phyloP scores from a whole-genome alignment of 2,888 invertebrate genomes.

The Aromia moschata region DNA sequence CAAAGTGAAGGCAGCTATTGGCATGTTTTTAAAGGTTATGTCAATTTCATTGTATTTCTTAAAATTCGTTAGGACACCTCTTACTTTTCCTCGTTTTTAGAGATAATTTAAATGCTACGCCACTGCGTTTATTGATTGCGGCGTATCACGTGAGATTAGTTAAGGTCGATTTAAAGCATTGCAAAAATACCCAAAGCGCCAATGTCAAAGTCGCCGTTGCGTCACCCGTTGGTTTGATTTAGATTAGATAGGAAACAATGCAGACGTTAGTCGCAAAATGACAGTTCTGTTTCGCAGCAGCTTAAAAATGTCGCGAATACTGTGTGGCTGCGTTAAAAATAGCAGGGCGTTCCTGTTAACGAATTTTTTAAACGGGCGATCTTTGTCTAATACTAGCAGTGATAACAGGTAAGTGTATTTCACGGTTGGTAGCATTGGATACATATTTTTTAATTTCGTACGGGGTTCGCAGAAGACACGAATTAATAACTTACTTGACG shows the following conservation, averaged over 20 bases:
- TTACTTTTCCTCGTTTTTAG: no score
- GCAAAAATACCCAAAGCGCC: not conserved
- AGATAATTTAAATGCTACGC: no score
- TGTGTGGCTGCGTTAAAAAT: not conserved
- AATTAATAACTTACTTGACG: no score
- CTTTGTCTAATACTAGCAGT: not conserved
- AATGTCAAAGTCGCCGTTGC: not conserved
- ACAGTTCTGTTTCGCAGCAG: not conserved
- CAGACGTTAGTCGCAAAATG: not conserved
- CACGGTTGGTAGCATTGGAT: conserved; percentile 3
- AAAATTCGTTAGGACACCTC: no score
- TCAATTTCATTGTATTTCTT: no score
- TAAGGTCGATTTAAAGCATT: conserved; percentile 2
- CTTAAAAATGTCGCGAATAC: conserved; percentile 8
- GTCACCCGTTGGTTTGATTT: not conserved
- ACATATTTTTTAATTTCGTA: not conserved
- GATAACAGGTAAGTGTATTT: conserved; percentile 24
- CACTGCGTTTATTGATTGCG: not conserved
- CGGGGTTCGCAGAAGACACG: no score
- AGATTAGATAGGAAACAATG: conserved; percentile 3
- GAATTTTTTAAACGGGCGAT: conserved; percentile 10
- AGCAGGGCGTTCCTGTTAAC: not conserved
- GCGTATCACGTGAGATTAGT: not conserved
- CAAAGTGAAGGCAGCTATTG: no score
- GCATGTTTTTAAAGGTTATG: no score